phyloP scores from a whole-genome alignment of 2,888 invertebrate genomes.

The Spilosoma lubricipeda region DNA sequence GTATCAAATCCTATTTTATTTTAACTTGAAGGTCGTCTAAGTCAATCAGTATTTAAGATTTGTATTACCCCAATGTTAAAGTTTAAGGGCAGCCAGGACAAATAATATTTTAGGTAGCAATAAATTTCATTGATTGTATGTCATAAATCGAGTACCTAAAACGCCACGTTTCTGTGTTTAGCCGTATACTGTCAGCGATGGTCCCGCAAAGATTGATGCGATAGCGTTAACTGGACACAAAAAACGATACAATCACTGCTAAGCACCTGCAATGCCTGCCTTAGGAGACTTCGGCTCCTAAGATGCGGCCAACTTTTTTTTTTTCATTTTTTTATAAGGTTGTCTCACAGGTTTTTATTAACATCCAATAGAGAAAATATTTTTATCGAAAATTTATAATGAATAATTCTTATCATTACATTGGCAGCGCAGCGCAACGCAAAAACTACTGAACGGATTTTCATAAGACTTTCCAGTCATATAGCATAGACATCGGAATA shows the following conservation, averaged over 20 bases:
- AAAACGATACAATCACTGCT: constrained; percentile 19
- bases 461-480: too few relatives aligned
- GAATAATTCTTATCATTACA: too few relatives aligned
- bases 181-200: not conserved
- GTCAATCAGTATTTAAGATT: not conserved
- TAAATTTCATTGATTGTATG: not conserved
- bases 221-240: constrained; percentile 13
- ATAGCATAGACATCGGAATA: too few relatives aligned
- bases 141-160: not conserved
- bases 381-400: too few relatives aligned
- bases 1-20: not conserved
- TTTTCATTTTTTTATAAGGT: not conserved
- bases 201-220: constrained; percentile 18
- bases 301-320: not conserved
- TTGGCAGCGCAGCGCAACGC: too few relatives aligned
- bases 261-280: constrained; percentile 6
- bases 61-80: not conserved
- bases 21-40: not conserved
- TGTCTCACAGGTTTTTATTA: not conserved
- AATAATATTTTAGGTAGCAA: not conserved
- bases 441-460: too few relatives aligned
- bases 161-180: not conserved
- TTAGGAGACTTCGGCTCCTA: not conserved
- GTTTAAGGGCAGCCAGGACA: too few relatives aligned
- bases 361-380: not conserved